A percentile compares a stretch with the other conserved stretches of the same genome.
Evolutionary conservation across 2,113 vertebrate genomes (phyloP).

Genomic region (Gallinago jamesoni): DNA sequence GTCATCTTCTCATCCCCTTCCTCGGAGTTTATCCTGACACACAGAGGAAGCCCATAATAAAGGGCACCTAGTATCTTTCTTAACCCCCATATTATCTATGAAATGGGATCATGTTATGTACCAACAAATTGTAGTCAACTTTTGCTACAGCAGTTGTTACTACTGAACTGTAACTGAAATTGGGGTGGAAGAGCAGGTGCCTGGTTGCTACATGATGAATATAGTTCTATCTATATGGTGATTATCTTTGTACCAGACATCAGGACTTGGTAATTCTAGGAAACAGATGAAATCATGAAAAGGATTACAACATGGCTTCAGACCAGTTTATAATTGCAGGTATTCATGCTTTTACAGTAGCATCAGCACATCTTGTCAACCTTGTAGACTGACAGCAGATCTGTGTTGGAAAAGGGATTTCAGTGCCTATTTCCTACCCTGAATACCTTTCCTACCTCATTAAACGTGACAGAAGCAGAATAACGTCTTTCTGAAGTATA

Average conservation of each 20-base stretch:
- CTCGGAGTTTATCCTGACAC: neutral
- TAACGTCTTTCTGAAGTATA: neutral
- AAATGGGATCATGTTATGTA: neutral
- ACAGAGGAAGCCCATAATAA: neutral
- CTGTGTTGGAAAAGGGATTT: neutral
- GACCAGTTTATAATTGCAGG: neutral
- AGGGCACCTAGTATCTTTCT: neutral
- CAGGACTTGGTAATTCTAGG: neutral
- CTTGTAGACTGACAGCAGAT: neutral
- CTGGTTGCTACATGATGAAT: neutral
- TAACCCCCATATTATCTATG: neutral
- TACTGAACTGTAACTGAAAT: neutral
- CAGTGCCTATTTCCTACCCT: neutral
- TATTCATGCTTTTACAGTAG: neutral
- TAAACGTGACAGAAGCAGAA: neutral
- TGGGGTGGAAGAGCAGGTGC: neutral
- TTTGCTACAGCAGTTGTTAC: neutral
- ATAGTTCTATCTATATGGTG: neutral
- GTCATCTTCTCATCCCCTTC: neutral
- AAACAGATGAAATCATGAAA: neutral
- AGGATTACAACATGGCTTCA: neutral
- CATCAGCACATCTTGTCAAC: neutral
- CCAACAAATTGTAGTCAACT: neutral
- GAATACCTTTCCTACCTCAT: neutral
- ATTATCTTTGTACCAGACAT: neutral